phyloP scores from a whole-genome alignment of 2,888 invertebrate species.

The Ophion ventricosus region DNA sequence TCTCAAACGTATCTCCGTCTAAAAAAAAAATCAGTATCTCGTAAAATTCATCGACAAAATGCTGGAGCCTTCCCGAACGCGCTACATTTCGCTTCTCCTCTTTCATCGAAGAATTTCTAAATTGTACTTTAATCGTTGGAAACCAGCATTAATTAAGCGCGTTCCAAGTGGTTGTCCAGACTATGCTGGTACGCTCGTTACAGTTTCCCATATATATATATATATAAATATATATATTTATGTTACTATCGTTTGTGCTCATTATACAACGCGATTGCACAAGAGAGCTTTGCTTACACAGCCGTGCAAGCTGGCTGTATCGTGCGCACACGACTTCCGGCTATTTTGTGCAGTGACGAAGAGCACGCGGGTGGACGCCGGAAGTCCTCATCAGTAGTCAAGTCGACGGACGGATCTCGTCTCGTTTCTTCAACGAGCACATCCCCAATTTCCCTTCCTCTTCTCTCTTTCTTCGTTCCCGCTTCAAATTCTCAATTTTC shows the following conservation, averaged over 20 bases:
- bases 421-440: constrained; percentile 56
- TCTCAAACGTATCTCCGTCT: too few relatives aligned
- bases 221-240: too few relatives aligned
- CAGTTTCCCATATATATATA: not conserved
- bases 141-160: not conserved
- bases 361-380: constrained; percentile 48
- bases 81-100: not conserved
- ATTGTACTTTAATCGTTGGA: not conserved
- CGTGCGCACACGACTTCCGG: constrained; percentile 70
- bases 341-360: constrained; percentile 68
- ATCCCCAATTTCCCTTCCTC: constrained; percentile 16
- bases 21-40: not conserved
- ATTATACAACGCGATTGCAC: constrained; percentile 35
- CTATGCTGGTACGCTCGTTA: constrained; percentile 32
- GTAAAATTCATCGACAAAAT: not conserved
- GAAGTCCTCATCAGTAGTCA: constrained; percentile 76
- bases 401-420: constrained; percentile 60
- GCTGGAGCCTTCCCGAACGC: not conserved
- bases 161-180: constrained; percentile 10
- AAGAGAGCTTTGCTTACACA: constrained; percentile 36
- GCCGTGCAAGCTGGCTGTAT: constrained; percentile 29
- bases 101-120: not conserved
- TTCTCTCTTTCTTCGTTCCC: constrained; percentile 26
- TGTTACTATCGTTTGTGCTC: not conserved
- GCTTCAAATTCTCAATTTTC: constrained; percentile 36